phyloP scores from a whole-genome alignment of 1,140 invertebrate species.

The Danaus plexippus region DNA sequence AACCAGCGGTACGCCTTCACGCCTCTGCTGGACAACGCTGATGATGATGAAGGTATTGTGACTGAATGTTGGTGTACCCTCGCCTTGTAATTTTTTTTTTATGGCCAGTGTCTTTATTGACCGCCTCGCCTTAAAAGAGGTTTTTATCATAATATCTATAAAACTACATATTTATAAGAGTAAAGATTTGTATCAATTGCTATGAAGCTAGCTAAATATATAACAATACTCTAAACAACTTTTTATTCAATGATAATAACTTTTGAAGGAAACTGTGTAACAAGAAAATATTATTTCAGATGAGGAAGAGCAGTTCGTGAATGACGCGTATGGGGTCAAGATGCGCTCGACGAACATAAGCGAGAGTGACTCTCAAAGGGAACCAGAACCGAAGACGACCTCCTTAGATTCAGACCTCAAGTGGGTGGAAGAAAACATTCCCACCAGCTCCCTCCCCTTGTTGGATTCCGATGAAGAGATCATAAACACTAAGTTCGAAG shows the following conservation, averaged over 20 bases:
- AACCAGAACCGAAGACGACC: constrained; percentile 38
- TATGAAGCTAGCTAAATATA: too few relatives aligned
- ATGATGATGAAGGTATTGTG: constrained; percentile 79
- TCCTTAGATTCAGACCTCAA: constrained; percentile 84
- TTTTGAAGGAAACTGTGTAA: not conserved
- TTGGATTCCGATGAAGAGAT: constrained; percentile 93
- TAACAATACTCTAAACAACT: too few relatives aligned
- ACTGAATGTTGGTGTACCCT: too few relatives aligned
- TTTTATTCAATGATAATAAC: too few relatives aligned
- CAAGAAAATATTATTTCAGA: constrained; percentile 43
- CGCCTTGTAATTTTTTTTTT: too few relatives aligned
- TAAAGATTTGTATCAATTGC: too few relatives aligned
- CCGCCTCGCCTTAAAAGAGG: too few relatives aligned
- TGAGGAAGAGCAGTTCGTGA: constrained; percentile 86
- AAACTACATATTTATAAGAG: too few relatives aligned
- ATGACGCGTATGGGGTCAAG: constrained; percentile 88
- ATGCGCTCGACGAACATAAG: constrained; percentile 73
- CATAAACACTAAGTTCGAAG: constrained; percentile 90
- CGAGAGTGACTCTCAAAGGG: constrained; percentile 29
- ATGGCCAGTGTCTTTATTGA: too few relatives aligned
- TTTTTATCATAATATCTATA: too few relatives aligned
- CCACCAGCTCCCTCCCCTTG: constrained; percentile 83
- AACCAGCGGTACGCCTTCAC: constrained; percentile 97
- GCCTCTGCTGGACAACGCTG: constrained; percentile 88
- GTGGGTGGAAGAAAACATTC: constrained; percentile 94